A percentile compares a stretch with the other conserved stretches of the same genome.
These are phyloP conservation scores for Tragelaphus strepsiceros DNA, from an alignment of 2,113 vertebrate genomes.

Conservation along the genomic window DNA sequence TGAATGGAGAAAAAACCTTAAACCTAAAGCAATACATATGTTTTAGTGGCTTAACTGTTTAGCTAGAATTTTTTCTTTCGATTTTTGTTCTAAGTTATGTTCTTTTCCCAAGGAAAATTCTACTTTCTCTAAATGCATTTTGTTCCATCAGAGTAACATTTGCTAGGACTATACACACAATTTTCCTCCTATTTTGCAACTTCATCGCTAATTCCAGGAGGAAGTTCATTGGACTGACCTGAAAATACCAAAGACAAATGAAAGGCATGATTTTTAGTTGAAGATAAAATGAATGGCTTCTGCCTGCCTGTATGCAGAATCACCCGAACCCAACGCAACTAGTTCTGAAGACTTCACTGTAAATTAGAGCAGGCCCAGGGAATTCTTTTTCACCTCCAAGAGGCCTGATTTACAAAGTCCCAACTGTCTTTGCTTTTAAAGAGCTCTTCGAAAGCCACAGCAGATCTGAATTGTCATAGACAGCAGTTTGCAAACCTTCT, in stretches of 20 bases:
- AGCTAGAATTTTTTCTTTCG: neutral
- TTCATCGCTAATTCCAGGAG: neutral
- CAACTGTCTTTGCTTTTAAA: neutral
- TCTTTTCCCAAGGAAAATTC: neutral
- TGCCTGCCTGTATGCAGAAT: neutral
- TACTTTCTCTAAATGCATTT: neutral
- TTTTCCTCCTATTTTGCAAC: neutral
- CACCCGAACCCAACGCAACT: neutral
- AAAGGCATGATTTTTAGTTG: neutral
- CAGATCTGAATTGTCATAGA: neutral
- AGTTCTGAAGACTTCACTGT: neutral
- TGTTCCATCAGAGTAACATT: neutral
- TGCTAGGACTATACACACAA: neutral
- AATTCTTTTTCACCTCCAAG: neutral
- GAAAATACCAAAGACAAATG: neutral
- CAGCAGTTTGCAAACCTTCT: neutral
- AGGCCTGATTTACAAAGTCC: neutral
- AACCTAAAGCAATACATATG: neutral
- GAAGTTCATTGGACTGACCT: neutral
- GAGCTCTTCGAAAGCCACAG: neutral
- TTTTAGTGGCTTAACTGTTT: neutral
- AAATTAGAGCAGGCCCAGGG: neutral
- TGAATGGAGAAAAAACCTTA: neutral
- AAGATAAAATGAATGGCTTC: neutral
- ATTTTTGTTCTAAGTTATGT: slow-evolving; percentile 10